Conservation (phyloP, 2,113 vertebrate species). For the Nicator chloris region DNA sequence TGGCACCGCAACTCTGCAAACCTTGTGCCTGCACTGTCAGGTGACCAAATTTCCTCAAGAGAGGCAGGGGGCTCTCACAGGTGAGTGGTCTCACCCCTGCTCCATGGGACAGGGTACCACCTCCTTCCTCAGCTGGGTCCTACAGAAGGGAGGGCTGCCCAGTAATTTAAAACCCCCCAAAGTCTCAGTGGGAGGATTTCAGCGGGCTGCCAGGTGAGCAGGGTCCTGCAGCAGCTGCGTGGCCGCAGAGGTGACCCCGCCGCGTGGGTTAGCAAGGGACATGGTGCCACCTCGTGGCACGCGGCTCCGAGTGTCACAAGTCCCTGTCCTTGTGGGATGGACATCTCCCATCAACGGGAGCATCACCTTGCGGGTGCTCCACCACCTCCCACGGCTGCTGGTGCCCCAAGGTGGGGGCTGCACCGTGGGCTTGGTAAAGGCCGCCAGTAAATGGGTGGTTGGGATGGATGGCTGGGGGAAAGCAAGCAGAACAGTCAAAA, state of each 20-base stretch:
- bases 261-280: neutral
- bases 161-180: fast-evolving
- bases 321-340: neutral
- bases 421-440: neutral
- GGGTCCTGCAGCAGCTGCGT: neutral
- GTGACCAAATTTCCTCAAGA: neutral
- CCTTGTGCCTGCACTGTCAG: neutral
- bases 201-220: neutral
- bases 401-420: fast-evolving
- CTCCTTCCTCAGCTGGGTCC: neutral
- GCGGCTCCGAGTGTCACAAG: neutral
- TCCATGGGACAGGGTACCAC: neutral
- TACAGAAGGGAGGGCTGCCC: neutral
- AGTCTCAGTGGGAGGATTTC: neutral
- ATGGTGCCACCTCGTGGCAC: slow-evolving; percentile 71
- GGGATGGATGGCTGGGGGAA: fast-evolving
- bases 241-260: neutral
- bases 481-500: neutral
- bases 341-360: neutral
- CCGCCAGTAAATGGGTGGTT: neutral
- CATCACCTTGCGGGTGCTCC: neutral
- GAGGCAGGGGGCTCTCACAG: neutral
- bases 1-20: neutral
- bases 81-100: neutral
- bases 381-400: neutral